Base-by-base conservation (phyloP, 1,140 invertebrate genomes). In the Neodiprion fabricii region DNA sequence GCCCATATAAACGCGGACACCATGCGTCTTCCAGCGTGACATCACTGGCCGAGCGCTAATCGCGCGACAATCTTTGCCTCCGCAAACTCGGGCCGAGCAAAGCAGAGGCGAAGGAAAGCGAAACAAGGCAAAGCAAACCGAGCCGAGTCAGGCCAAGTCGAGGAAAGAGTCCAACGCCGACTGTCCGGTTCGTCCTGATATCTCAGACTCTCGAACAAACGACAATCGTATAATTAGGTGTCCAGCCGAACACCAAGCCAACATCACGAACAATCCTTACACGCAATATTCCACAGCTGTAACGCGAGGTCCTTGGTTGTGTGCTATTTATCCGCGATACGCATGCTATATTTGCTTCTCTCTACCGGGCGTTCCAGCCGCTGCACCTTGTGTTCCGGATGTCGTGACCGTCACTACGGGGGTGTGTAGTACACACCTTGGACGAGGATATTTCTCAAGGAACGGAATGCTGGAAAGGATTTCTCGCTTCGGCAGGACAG, bases 181-280 rank as follows among this genome's bases (percentile, higher is more conserved):
- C 81, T 83, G 83, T 83, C 81, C 77, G 76, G 76, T 65, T 69
- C 67, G 14, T 12, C 68, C 68, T 78, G 81, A 81, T 83, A 85
- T 83, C 81, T 78, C 78, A 50, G 74, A 67, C 77, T 77, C 75
- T 77, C 76, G 78, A 83, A 81, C 80, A 82, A 85, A 85, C 85
- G 83, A 87, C 85, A 85, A 85, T 87, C 85, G 84, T 85, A 87
- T 87, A 86, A 87, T 87, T 86, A 86, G 85, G 84, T 85, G 83
- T 86, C 84, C 78, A 72, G 76, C 78, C 73, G 74, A 82, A 83
- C 80, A 80, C 78, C 79, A 75, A 78, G 28, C 28, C 5, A 61
- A 61, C 53, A 61, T 17, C 53, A 17, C 53, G 11, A 61, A 61
- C 53, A 61, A 40, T 40, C 28, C 53, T 61, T 61, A 61, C 53